Evolutionary conservation across 2,888 invertebrate genomes (phyloP).

Genomic region (Bimastos eiseni): DNA sequence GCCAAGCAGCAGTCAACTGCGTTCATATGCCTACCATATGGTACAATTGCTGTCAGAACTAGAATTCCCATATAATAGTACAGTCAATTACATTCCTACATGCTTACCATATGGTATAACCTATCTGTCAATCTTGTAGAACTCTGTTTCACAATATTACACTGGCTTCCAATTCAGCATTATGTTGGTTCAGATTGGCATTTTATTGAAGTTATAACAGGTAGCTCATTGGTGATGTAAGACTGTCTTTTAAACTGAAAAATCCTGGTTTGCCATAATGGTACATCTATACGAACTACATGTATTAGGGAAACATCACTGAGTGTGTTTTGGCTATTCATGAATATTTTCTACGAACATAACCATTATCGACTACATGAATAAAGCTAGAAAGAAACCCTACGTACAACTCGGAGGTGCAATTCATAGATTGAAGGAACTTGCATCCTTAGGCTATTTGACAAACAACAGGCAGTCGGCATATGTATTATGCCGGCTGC

Average conservation of each 20-base stretch:
- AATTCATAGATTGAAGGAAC: neutral
- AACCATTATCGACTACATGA: neutral
- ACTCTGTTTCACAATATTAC: neutral
- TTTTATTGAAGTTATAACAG: neutral
- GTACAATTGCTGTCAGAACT: no score
- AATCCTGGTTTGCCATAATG: neutral
- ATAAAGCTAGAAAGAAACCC: neutral
- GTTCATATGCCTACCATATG: no score
- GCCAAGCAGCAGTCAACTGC: no score
- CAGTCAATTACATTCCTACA: neutral
- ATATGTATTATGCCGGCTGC: neutral
- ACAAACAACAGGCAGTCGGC: neutral
- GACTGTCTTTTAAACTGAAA: neutral
- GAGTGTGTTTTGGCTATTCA: neutral
- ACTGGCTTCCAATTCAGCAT: neutral
- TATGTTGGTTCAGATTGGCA: neutral
- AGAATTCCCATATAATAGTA: no score
- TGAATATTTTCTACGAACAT: neutral
- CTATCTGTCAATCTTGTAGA: neutral
- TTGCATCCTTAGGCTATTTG: neutral
- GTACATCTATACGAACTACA: neutral
- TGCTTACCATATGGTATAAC: neutral
- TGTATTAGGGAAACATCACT: neutral
- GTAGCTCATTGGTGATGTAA: neutral
- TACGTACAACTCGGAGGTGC: neutral